Evolutionary conservation across 2,797 vertebrate species (phyloP).

Genomic region (Pangasius djambal): DNA sequence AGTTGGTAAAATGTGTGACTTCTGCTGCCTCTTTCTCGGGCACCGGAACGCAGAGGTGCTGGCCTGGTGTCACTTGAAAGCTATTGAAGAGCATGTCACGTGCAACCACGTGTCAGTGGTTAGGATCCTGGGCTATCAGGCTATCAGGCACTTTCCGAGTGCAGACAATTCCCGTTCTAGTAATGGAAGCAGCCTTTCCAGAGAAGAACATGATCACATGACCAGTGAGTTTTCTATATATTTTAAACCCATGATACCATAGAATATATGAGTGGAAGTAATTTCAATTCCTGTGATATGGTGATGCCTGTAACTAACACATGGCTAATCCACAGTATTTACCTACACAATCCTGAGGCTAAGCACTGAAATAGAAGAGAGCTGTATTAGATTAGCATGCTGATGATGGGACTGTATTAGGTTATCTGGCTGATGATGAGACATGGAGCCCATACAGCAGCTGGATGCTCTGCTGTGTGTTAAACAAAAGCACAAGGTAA

Average conservation of each 20-base stretch:
- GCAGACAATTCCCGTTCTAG: background rate
- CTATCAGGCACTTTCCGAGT: background rate
- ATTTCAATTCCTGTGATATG: background rate
- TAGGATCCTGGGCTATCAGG: background rate
- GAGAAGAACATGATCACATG: background rate
- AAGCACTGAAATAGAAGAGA: background rate
- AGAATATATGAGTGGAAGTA: background rate
- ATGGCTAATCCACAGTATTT: background rate
- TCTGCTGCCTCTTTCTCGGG: background rate
- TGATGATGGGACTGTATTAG: constrained; percentile 10
- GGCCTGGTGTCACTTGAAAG: background rate
- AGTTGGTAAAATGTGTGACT: background rate
- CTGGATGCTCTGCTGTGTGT: constrained; percentile 5
- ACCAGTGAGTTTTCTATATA: background rate
- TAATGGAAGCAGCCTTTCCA: background rate
- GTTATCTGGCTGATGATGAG: constrained; percentile 17
- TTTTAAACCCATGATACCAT: background rate
- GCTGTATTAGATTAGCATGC: constrained; percentile 22
- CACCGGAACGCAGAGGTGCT: background rate
- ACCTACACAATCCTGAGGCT: background rate
- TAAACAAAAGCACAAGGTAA: background rate
- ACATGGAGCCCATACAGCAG: background rate
- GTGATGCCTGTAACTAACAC: background rate
- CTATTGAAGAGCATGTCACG: background rate
- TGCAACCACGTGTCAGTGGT: background rate